phyloP scores from a whole-genome alignment of 2,113 vertebrate species.

The Melospiza melodia region DNA sequence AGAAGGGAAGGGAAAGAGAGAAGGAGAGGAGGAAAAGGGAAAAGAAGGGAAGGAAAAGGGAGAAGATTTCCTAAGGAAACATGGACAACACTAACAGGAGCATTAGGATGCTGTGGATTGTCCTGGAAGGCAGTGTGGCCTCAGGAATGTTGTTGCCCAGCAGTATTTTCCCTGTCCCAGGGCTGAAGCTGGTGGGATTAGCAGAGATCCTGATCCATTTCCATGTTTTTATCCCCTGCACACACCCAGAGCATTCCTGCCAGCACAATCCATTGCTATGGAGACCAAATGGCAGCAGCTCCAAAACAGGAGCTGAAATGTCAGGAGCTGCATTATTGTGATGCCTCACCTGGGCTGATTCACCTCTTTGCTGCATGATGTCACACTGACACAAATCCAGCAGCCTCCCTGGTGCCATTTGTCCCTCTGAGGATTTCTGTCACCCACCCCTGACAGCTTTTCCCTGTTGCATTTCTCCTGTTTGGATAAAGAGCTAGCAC shows the following conservation, averaged over 20 bases:
- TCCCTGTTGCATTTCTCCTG: neutral
- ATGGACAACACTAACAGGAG: neutral
- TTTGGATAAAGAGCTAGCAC: neutral
- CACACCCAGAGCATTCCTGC: neutral
- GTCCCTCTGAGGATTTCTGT: neutral
- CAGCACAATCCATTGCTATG: constrained; percentile 21
- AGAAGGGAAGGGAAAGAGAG: neutral
- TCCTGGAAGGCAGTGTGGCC: neutral
- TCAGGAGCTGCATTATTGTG: neutral
- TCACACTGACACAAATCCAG: neutral
- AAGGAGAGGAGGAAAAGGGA: neutral
- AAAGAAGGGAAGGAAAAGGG: neutral
- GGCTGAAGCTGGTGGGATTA: neutral
- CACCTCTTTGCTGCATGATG: neutral
- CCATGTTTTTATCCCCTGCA: neutral
- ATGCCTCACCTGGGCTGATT: neutral
- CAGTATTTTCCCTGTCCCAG: neutral
- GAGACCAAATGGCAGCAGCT: neutral
- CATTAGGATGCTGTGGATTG: neutral
- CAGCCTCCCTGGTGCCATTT: neutral
- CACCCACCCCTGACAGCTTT: neutral
- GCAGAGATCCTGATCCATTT: neutral
- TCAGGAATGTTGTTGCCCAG: neutral
- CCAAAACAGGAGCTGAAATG: neutral
- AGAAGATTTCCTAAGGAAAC: neutral